phyloP scores from a whole-genome alignment of 2,888 invertebrate species.

The Euclidia mi region DNA sequence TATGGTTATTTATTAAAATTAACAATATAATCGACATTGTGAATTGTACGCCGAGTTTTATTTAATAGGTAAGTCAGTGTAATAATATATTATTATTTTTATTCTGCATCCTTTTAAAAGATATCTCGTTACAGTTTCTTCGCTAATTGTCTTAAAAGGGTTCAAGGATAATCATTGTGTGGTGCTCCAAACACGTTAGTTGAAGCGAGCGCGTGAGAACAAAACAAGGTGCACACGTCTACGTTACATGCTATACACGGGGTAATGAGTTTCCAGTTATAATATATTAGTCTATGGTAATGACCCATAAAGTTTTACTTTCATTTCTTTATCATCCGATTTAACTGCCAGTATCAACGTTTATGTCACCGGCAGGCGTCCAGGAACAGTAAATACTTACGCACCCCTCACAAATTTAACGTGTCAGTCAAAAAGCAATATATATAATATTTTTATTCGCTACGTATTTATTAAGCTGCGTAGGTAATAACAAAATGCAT shows the following conservation, averaged over 20 bases:
- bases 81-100: background rate
- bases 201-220: constrained; percentile 72
- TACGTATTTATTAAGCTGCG: constrained; percentile 55
- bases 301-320: constrained; percentile 77
- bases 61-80: too few relatives aligned
- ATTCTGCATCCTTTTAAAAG: constrained; percentile 40
- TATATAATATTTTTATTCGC: constrained; percentile 67
- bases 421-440: constrained; percentile 69
- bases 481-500: constrained; percentile 49
- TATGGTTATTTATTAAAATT: constrained; percentile 30
- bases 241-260: constrained; percentile 68
- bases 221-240: constrained; percentile 74
- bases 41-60: background rate
- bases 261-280: too few relatives aligned
- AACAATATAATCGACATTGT: constrained; percentile 12
- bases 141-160: constrained; percentile 68
- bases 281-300: too few relatives aligned
- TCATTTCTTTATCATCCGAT: constrained; percentile 73
- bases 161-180: constrained; percentile 70
- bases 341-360: constrained; percentile 76
- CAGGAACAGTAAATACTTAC: constrained; percentile 64
- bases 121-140: constrained; percentile 64
- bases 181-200: constrained; percentile 69
- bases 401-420: constrained; percentile 66
- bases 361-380: constrained; percentile 72